Conservation (phyloP, 2,113 vertebrate genomes). For the Porphyrio hochstetteri region DNA sequence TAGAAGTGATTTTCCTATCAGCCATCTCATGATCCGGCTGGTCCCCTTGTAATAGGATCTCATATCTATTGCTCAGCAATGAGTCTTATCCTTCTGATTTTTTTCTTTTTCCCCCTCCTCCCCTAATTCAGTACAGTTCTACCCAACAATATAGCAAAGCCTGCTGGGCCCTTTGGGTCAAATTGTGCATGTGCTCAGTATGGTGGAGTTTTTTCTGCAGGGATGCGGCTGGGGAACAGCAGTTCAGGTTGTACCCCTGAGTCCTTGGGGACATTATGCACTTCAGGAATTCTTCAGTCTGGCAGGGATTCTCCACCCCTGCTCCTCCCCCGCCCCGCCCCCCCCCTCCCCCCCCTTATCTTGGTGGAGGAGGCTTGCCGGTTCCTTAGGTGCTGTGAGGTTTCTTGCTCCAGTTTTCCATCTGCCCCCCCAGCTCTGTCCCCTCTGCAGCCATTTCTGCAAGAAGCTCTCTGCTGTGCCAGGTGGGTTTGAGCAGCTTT, state of each 20-base stretch:
- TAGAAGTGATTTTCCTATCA: no score
- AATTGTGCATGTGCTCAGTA: not conserved
- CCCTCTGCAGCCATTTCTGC: not conserved
- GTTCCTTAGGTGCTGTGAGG: not conserved
- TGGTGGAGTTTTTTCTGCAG: not conserved
- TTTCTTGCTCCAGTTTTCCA: not conserved
- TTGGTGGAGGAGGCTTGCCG: not conserved
- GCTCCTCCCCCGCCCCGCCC: no score
- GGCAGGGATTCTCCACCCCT: not conserved
- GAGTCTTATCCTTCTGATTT: not conserved
- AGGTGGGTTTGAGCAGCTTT: not conserved
- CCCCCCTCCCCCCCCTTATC: not conserved
- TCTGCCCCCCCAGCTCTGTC: not conserved
- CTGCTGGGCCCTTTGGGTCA: not conserved
- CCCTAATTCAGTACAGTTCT: not conserved
- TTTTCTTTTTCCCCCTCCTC: not conserved
- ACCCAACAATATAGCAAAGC: not conserved
- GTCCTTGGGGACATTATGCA: not conserved
- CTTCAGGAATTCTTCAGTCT: not conserved
- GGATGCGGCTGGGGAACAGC: accelerated
- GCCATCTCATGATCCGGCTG: no score
- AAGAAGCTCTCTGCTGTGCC: not conserved
- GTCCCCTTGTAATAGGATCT: no score
- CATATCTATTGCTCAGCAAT: no score
- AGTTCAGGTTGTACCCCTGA: not conserved